Evolutionary conservation across 1,140 invertebrate genomes (phyloP).

Genomic region (Pseudachorutes palmiensis): DNA sequence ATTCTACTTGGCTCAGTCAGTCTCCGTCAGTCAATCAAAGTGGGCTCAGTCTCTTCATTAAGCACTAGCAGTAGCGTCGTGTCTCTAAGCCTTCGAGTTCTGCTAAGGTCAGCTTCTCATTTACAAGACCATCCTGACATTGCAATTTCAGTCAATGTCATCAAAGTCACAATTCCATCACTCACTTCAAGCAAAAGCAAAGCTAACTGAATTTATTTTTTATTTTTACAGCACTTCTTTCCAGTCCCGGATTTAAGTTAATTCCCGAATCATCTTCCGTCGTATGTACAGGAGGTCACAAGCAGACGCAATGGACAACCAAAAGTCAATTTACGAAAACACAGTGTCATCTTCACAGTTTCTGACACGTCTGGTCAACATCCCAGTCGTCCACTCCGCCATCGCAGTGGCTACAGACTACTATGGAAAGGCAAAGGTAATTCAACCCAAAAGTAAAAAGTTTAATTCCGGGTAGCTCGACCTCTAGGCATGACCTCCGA

Average conservation of each 20-base stretch:
- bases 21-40: no score
- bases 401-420: constrained; percentile 10
- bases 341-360: constrained; percentile 9
- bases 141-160: no score
- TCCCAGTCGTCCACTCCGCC: constrained; percentile 19
- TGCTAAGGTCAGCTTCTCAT: no score
- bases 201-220: no score
- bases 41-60: no score
- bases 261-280: not conserved
- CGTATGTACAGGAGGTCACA: constrained; percentile 13
- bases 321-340: not conserved
- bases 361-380: constrained; percentile 14
- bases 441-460: not conserved
- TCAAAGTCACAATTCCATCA: no score
- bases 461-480: not conserved
- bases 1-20: no score
- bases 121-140: no score
- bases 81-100: no score
- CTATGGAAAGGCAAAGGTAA: constrained; percentile 27
- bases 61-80: no score
- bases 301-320: not conserved
- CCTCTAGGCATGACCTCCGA: no score
- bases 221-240: not conserved
- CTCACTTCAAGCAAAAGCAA: no score
- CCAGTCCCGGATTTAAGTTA: not conserved